Evolutionary conservation across 37 sponge, comb jelly and placozoan species (phyloP).

Genomic region (Cliona cf. orientalis): DNA sequence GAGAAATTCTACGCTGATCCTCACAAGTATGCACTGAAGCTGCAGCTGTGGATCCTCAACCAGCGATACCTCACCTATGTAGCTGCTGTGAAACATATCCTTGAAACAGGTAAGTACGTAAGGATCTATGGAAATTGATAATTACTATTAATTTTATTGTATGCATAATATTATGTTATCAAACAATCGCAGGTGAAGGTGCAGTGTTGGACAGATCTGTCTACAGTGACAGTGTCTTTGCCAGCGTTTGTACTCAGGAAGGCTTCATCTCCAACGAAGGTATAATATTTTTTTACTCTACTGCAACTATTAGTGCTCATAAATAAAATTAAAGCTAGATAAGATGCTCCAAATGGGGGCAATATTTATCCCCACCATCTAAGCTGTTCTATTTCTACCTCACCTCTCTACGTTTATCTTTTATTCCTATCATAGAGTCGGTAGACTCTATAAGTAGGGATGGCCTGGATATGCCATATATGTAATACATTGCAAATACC

Average conservation of each 20-base stretch:
- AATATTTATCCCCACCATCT: background rate
- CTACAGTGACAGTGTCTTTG: conserved; percentile 93
- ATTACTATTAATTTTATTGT: no score
- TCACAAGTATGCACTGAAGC: conserved; percentile 82
- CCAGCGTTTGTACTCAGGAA: conserved; percentile 76
- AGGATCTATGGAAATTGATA: no score
- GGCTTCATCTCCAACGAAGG: conserved; percentile 81
- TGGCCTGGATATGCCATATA: no score
- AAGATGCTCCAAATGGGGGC: background rate
- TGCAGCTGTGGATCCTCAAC: conserved; percentile 89
- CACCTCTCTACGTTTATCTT: background rate
- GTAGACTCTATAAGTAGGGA: no score
- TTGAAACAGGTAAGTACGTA: conserved; percentile 56
- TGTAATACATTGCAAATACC: no score
- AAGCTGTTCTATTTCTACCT: background rate
- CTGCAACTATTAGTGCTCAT: background rate
- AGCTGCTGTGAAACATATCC: conserved; percentile 78
- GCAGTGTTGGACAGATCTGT: conserved; percentile 86
- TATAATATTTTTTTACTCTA: conserved; percentile 6
- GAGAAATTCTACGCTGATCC: conserved; percentile 90
- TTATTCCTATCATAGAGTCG: no score
- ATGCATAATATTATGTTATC: background rate
- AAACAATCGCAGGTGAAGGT: conserved; percentile 53
- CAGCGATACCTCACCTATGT: conserved; percentile 82
- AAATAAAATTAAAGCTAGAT: background rate